Percentiles rank a stretch among this genome's conserved stretches.
Conservation (phyloP, 2,797 vertebrate species). For the Acipenser transmontanus region DNA sequence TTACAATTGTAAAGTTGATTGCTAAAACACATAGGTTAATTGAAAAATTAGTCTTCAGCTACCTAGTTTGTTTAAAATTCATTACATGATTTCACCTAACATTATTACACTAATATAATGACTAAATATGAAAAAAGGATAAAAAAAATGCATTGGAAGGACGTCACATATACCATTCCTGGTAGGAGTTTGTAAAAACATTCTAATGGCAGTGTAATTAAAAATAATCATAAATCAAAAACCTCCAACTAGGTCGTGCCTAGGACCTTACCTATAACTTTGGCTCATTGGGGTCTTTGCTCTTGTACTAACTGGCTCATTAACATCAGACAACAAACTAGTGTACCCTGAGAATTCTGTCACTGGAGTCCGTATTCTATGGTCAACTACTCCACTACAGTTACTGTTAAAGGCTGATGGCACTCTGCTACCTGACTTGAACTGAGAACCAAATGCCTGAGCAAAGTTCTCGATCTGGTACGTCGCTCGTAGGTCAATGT, state of each 20-base stretch:
- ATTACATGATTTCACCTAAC: conserved; percentile 86
- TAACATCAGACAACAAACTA: conserved; percentile 97
- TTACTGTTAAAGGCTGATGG: conserved; percentile 84
- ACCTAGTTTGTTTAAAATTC: conserved; percentile 78
- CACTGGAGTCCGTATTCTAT: conserved; percentile 92
- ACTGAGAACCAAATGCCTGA: conserved; percentile 97
- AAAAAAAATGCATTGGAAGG: conserved; percentile 93
- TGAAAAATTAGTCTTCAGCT: conserved; percentile 59
- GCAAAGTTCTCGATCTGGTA: conserved; percentile 99
- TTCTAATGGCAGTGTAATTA: conserved; percentile 95
- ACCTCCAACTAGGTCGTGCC: conserved; percentile 64
- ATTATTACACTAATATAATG: conserved; percentile 75
- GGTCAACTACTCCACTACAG: conserved; percentile 87
- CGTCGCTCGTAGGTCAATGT: conserved; percentile 74
- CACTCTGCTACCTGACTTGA: conserved; percentile 93
- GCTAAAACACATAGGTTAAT: conserved; percentile 84
- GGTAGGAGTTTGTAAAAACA: conserved; percentile 91
- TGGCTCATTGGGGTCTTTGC: conserved; percentile 98
- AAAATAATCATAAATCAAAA: conserved; percentile 55
- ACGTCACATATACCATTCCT: conserved; percentile 91
- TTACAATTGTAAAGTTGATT: conserved; percentile 86
- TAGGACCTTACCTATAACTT: conserved; percentile 95
- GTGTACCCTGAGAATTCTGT: conserved; percentile 99
- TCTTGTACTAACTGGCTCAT: conserved; percentile 95
- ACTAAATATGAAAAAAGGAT: conserved; percentile 62